Evolutionary conservation across 2,113 vertebrate species (phyloP).

Genomic region (Sakesphorus luctuosus): DNA sequence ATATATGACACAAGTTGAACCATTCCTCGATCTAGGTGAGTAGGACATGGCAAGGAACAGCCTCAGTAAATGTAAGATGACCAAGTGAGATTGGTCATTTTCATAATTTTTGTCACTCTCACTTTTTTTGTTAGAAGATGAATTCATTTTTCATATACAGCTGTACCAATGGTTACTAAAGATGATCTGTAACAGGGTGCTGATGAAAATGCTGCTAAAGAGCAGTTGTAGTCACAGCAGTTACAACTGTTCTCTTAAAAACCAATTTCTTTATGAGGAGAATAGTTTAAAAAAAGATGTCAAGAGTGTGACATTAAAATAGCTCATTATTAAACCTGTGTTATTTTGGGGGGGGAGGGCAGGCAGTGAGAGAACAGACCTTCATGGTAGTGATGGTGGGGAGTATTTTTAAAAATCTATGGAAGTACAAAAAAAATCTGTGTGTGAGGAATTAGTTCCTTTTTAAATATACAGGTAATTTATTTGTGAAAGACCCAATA

Average conservation of each 20-base stretch:
- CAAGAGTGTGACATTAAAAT: not conserved
- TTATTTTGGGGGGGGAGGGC: not conserved
- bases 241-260: not conserved
- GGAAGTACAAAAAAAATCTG: not conserved
- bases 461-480: not conserved
- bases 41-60: not conserved
- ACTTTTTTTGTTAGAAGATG: not conserved
- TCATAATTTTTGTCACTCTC: not conserved
- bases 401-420: not conserved
- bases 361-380: not conserved
- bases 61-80: not conserved
- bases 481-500: not conserved
- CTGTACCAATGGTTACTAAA: not conserved
- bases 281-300: not conserved
- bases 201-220: not conserved
- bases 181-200: not conserved
- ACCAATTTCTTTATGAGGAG: not conserved
- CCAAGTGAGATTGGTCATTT: not conserved
- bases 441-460: not conserved
- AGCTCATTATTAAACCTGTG: not conserved
- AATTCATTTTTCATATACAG: not conserved
- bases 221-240: not conserved
- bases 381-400: not conserved
- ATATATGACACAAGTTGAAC: not conserved
- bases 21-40: not conserved